A percentile compares a stretch with the other conserved stretches of the same genome.
Conservation (phyloP, 2,888 invertebrate genomes). For the Idaea biselata region DNA sequence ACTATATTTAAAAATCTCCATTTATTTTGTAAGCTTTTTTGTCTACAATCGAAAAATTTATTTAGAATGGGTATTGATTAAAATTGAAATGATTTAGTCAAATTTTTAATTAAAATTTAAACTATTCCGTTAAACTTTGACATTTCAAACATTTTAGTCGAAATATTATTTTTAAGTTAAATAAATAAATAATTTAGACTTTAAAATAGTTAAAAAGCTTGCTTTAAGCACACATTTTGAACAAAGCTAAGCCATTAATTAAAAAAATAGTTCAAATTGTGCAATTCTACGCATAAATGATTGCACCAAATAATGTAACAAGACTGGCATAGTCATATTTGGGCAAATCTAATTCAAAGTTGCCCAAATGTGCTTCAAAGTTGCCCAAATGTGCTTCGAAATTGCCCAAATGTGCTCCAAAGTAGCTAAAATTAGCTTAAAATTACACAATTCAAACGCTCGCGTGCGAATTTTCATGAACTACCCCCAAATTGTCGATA, state of each 20-base stretch:
- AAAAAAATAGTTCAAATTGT: background rate
- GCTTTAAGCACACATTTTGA: background rate
- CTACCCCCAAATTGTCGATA: conserved; percentile 13
- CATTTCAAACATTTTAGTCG: background rate
- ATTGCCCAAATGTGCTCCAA: background rate
- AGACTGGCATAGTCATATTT: too few relatives aligned
- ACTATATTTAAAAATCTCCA: conserved; percentile 16
- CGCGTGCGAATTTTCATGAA: background rate
- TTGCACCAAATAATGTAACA: too few relatives aligned
- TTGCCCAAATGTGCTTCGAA: background rate
- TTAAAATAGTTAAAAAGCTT: background rate
- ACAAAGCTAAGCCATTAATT: background rate
- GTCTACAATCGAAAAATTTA: too few relatives aligned
- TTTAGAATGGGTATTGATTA: background rate
- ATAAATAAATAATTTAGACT: background rate
- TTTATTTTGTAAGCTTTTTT: conserved; percentile 15
- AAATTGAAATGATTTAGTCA: background rate
- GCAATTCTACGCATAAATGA: background rate
- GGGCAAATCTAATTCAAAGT: background rate
- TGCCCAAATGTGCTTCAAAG: background rate
- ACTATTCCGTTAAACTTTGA: background rate
- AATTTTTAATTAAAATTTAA: background rate
- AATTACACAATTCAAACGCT: conserved; percentile 28
- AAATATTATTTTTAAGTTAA: background rate
- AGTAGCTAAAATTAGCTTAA: background rate